These are phyloP conservation scores for Channa maculata DNA, from an alignment of 2,113 vertebrate species.

Conservation along the genomic window DNA sequence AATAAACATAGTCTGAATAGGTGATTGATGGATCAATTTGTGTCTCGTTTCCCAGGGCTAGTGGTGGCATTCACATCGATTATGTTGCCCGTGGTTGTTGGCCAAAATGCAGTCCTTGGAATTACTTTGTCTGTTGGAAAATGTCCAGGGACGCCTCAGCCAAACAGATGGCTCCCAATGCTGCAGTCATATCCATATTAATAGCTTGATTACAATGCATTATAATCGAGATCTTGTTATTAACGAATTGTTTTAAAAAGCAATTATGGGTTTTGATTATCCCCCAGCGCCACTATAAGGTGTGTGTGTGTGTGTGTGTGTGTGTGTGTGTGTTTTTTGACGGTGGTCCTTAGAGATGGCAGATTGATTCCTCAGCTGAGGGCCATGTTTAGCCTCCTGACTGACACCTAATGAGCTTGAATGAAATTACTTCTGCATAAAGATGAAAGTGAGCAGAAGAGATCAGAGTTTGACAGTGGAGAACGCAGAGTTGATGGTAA, in stretches of 20 bases:
- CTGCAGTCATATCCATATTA: constrained; percentile 82
- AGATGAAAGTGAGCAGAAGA: constrained; percentile 29
- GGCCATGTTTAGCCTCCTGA: constrained; percentile 68
- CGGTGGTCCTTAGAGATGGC: constrained; percentile 57
- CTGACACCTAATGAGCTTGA: constrained; percentile 76
- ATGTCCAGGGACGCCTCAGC: constrained; percentile 55
- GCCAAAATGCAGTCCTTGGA: constrained; percentile 76
- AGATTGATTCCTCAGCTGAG: constrained; percentile 73
- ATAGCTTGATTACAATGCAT: constrained; percentile 82
- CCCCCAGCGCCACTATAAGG: constrained; percentile 60
- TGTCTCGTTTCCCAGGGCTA: constrained; percentile 42
- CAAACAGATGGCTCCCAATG: constrained; percentile 80
- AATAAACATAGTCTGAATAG: constrained; percentile 72
- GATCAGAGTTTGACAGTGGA: constrained; percentile 21
- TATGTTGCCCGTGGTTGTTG: constrained; percentile 56
- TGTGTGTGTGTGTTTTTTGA: constrained; percentile 44
- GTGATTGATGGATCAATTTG: constrained; percentile 78
- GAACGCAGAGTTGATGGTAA: constrained; percentile 15
- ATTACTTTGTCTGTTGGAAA: constrained; percentile 65
- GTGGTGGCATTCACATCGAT: constrained; percentile 69
- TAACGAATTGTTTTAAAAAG: constrained; percentile 84
- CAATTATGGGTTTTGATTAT: constrained; percentile 84
- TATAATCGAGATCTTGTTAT: constrained; percentile 82
- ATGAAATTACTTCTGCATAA: constrained; percentile 70
- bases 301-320: constrained; percentile 50